Evolutionary conservation across 2,113 vertebrate species (phyloP).

Genomic region (Furnarius figulus): DNA sequence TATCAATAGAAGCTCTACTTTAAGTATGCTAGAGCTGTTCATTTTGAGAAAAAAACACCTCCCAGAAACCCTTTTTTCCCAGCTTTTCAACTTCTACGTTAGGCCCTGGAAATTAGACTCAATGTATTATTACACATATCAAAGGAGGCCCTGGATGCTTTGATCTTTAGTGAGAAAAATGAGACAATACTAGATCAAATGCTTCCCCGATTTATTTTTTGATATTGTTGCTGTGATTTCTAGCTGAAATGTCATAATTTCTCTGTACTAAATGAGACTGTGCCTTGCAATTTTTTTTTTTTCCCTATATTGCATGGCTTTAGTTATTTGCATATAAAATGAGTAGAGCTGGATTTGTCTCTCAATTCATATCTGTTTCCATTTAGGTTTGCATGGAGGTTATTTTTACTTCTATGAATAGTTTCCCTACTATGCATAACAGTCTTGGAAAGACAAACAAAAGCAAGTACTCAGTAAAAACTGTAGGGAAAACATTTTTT

Average conservation of each 20-base stretch:
- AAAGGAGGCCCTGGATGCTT: not conserved
- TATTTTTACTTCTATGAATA: constrained; percentile 42
- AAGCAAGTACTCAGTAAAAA: constrained; percentile 15
- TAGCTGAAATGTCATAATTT: not conserved
- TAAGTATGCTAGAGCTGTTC: not conserved
- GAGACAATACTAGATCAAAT: not conserved
- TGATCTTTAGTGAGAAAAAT: not conserved
- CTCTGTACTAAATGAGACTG: not conserved
- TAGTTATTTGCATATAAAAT: constrained; percentile 67
- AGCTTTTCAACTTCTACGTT: not conserved
- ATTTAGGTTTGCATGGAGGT: constrained; percentile 53
- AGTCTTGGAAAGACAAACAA: constrained; percentile 58
- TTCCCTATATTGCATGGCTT: not conserved
- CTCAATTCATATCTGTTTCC: constrained; percentile 30
- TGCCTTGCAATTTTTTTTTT: not conserved
- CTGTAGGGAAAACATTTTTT: not conserved
- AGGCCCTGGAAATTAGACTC: not conserved
- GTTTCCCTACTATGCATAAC: constrained; percentile 36
- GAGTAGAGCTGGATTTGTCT: constrained; percentile 24
- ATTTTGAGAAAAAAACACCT: not conserved
- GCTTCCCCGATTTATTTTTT: not conserved
- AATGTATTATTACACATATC: not conserved
- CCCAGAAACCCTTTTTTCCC: not conserved
- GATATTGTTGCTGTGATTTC: not conserved
- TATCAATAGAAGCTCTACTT: not conserved